A percentile compares a stretch with the other conserved stretches of the same genome.
phyloP scores from a whole-genome alignment of 2,888 invertebrate genomes.

The Cephus pulcher region DNA sequence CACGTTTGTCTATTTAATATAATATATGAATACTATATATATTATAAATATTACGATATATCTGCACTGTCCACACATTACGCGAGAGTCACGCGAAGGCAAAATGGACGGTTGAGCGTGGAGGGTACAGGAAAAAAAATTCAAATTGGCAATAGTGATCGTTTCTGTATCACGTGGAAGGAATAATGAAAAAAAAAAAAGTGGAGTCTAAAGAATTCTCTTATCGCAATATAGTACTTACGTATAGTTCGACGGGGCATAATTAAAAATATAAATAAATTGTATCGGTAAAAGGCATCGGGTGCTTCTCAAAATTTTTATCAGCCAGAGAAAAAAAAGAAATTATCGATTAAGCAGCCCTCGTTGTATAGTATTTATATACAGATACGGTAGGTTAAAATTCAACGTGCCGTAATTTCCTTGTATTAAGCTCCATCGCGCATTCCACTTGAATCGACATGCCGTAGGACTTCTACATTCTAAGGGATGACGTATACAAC shows the following conservation, averaged over 20 bases:
- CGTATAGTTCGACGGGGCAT: not conserved
- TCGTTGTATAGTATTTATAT: constrained; percentile 41
- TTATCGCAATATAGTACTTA: not conserved
- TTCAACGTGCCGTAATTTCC: not conserved
- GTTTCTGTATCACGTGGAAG: not conserved
- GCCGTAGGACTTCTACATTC: not conserved
- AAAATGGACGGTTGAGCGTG: not conserved
- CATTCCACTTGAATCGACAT: not conserved
- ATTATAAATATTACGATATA: constrained; percentile 23
- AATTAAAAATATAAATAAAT: not conserved
- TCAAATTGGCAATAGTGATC: not conserved
- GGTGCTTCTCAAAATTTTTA: not conserved
- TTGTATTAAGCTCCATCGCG: not conserved
- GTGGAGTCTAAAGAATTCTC: not conserved
- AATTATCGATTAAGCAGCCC: constrained; percentile 33
- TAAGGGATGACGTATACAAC: not conserved
- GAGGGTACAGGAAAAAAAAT: not conserved
- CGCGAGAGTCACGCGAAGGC: not conserved
- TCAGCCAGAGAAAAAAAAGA: not conserved
- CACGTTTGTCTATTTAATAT: constrained; percentile 34
- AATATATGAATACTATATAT: constrained; percentile 19
- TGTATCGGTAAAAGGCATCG: not conserved
- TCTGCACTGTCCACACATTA: constrained; percentile 13
- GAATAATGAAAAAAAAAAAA: not conserved
- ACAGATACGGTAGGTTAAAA: not conserved